phyloP scores from a whole-genome alignment of 2,888 invertebrate genomes.

The Pelosia muscerda region DNA sequence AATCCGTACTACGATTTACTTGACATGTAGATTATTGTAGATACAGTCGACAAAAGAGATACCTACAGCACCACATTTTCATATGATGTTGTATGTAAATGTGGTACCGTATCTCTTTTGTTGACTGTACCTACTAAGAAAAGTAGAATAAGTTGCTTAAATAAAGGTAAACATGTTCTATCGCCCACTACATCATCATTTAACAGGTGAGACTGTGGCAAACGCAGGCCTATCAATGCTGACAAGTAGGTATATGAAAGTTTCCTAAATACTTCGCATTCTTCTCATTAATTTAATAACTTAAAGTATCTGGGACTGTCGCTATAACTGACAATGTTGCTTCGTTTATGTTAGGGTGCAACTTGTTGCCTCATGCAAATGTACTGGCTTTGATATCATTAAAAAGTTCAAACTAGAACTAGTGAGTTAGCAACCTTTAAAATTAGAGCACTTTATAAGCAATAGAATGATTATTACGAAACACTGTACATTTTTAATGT shows the following conservation, averaged over 20 bases:
- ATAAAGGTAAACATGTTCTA: background rate
- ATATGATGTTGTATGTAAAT: too few relatives aligned
- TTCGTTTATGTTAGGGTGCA: background rate
- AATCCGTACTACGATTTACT: too few relatives aligned
- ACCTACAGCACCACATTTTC: too few relatives aligned
- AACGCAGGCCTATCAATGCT: background rate
- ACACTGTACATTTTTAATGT: slow-evolving; percentile 12
- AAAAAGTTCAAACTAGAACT: slow-evolving; percentile 29
- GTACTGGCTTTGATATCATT: slow-evolving; percentile 18
- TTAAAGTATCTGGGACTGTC: background rate
- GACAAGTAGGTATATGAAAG: background rate
- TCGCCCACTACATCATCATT: background rate
- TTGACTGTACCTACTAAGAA: background rate
- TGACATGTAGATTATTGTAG: too few relatives aligned
- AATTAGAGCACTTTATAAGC: slow-evolving; percentile 21
- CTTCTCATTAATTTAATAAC: background rate
- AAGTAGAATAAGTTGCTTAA: background rate
- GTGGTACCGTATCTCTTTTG: too few relatives aligned
- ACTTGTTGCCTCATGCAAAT: slow-evolving; percentile 9
- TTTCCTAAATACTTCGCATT: background rate
- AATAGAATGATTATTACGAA: slow-evolving; percentile 40
- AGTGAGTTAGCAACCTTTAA: slow-evolving; percentile 33
- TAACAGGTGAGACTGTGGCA: background rate
- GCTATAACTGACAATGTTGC: background rate
- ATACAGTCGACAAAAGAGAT: too few relatives aligned